A percentile compares a stretch with the other conserved stretches of the same genome.
phyloP scores from a whole-genome alignment of 2,113 vertebrate species.

The Hippocampus abdominalis region DNA sequence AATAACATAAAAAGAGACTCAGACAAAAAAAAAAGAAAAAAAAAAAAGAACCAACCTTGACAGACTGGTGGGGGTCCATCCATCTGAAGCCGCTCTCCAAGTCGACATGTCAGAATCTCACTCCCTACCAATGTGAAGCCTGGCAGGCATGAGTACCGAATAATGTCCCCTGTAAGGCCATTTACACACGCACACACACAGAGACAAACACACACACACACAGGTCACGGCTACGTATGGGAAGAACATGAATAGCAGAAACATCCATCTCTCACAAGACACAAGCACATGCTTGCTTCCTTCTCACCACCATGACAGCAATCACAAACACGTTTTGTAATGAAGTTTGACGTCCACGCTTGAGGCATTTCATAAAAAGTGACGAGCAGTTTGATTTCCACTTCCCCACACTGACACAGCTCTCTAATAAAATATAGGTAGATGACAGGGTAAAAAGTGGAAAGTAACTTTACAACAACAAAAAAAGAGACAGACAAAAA shows the following conservation, averaged over 20 bases:
- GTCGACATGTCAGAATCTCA: slow-evolving; percentile 89
- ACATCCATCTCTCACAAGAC: background rate
- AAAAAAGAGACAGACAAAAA: background rate
- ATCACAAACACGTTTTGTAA: slow-evolving; percentile 56
- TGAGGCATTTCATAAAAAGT: slow-evolving; percentile 26
- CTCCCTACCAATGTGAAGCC: slow-evolving; percentile 93
- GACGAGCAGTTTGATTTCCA: slow-evolving; percentile 34
- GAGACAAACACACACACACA: slow-evolving; percentile 27
- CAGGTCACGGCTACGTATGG: background rate
- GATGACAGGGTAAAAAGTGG: background rate
- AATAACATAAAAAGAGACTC: background rate
- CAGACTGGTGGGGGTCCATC: slow-evolving; percentile 88
- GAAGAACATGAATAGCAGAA: background rate
- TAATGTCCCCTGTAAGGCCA: slow-evolving; percentile 86
- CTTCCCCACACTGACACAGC: slow-evolving; percentile 32
- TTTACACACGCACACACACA: slow-evolving; percentile 27
- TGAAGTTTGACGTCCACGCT: slow-evolving; percentile 51
- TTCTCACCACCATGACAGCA: slow-evolving; percentile 29
- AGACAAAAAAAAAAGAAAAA: background rate
- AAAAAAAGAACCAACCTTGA: slow-evolving; percentile 78
- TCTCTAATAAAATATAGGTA: slow-evolving; percentile 35
- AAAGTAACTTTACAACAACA: background rate
- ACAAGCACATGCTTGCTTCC: slow-evolving; percentile 8
- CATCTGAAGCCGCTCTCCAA: slow-evolving; percentile 93
- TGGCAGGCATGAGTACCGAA: slow-evolving; percentile 90